Evolutionary conservation across 2,113 vertebrate species (phyloP), one percentile per base, ranked within the genome.

Genomic region (Plotosus lineatus): DNA sequence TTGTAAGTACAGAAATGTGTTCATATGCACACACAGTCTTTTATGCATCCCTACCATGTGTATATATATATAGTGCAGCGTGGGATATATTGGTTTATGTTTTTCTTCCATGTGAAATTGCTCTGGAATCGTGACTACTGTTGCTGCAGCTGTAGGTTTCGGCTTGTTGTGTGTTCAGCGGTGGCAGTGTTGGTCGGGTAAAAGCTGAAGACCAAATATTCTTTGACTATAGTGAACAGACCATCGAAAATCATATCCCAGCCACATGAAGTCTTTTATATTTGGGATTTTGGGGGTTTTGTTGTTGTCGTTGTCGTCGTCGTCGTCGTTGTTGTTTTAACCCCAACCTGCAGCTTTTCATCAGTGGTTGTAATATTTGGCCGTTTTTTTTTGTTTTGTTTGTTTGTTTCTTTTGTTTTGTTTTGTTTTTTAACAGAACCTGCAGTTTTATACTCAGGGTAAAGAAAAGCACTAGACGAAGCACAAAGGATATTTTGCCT

Each of bases 191-290:
- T 84, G 78, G 83, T 87, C 66, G 76, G 83, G 87, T 87, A 86
- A 89, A 87, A 86, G 91, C 88, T 84, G 89, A 90, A 89, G 89
- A 88, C 89, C 85, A 79, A 88, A 88, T 82, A 46, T 85, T 86
- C 81, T 88, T 87, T 90, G 89, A 78, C 65, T 85, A 78, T 65
- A 78, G 63, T 50, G 71, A 66, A 28, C 33, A 77, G 53, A 80
- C 44, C 44, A 78, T 76, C 69, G 65, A 84, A 26, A 56, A 75
- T 55, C 50, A 40, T 11, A 28, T 51, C 15, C 31, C 4, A 40
- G 17, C 19, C 58, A 26, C 71, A 44, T 74, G 42, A 14, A 69
- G 33, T 66, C 10, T 66, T 69, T 33, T n/a, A n/a, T n/a, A n/a
- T n/a, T n/a, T n/a, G n/a, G n/a, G n/a, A 15, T 50, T 38, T 66